These are phyloP conservation scores for Myiopsitta monachus DNA, from an alignment of 2,113 vertebrate species.

Conservation along the genomic window DNA sequence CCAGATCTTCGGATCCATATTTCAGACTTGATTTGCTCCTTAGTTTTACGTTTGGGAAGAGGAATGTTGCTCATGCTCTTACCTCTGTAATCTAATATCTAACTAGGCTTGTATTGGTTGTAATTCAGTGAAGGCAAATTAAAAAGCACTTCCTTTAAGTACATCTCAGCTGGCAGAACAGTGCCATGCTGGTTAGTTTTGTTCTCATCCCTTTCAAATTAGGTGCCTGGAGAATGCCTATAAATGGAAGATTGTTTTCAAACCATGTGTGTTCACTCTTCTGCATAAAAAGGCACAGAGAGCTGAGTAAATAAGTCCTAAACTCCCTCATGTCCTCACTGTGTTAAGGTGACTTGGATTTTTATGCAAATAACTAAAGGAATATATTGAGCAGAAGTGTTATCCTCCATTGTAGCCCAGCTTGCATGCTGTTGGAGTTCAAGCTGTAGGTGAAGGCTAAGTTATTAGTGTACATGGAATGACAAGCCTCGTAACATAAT, in stretches of 20 bases:
- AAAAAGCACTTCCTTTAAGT: background rate
- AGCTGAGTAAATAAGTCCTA: background rate
- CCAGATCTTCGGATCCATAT: background rate
- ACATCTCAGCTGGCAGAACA: background rate
- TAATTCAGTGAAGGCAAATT: background rate
- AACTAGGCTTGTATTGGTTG: background rate
- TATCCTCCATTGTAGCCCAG: background rate
- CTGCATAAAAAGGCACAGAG: background rate
- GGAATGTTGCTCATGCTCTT: background rate
- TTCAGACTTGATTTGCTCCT: background rate
- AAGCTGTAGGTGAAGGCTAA: background rate
- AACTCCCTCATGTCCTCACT: background rate
- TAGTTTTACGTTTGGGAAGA: background rate
- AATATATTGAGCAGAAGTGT: background rate
- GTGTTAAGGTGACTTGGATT: background rate
- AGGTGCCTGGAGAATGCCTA: conserved; percentile 36
- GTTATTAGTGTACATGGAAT: background rate
- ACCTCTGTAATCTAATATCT: background rate
- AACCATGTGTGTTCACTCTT: background rate
- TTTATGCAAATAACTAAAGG: background rate
- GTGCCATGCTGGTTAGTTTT: background rate
- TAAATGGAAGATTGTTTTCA: conserved; percentile 30
- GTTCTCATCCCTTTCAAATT: conserved; percentile 25
- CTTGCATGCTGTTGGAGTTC: background rate
- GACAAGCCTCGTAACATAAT: background rate